Evolutionary conservation across 1,140 invertebrate genomes (phyloP).

Genomic region (Penaeus indicus): DNA sequence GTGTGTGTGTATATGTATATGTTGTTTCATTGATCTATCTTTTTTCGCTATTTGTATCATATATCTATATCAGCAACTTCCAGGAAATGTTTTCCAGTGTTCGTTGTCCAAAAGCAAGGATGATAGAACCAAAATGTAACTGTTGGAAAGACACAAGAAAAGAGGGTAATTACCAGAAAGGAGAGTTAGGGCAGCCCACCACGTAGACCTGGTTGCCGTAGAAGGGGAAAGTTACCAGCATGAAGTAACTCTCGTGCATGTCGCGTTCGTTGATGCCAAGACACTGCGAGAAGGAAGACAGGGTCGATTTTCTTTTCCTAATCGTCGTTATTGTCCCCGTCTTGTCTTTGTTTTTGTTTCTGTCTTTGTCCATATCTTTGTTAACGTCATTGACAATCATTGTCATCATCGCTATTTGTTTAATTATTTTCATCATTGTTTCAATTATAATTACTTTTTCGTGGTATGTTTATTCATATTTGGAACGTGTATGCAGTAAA

Average conservation of each 20-base stretch:
- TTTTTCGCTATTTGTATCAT: too few relatives aligned
- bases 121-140: neutral
- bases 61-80: too few relatives aligned
- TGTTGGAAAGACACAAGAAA: neutral
- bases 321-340: neutral
- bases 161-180: slow-evolving; percentile 50
- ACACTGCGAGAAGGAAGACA: slow-evolving; percentile 40
- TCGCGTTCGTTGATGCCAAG: slow-evolving; percentile 57
- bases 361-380: too few relatives aligned
- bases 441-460: too few relatives aligned
- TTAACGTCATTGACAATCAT: neutral
- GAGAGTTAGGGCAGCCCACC: slow-evolving; percentile 58
- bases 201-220: slow-evolving; percentile 57
- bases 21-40: too few relatives aligned
- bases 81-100: neutral
- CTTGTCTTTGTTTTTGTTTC: too few relatives aligned
- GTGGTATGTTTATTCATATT: too few relatives aligned
- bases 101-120: neutral
- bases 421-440: neutral
- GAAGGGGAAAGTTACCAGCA: slow-evolving; percentile 58
- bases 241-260: slow-evolving; percentile 45
- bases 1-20: too few relatives aligned
- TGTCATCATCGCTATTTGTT: neutral
- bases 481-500: too few relatives aligned
- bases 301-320: neutral